Evolutionary conservation across 2,797 vertebrate species (phyloP), one percentile per base, ranked within the genome.

Genomic region (Darevskia nairensis): DNA sequence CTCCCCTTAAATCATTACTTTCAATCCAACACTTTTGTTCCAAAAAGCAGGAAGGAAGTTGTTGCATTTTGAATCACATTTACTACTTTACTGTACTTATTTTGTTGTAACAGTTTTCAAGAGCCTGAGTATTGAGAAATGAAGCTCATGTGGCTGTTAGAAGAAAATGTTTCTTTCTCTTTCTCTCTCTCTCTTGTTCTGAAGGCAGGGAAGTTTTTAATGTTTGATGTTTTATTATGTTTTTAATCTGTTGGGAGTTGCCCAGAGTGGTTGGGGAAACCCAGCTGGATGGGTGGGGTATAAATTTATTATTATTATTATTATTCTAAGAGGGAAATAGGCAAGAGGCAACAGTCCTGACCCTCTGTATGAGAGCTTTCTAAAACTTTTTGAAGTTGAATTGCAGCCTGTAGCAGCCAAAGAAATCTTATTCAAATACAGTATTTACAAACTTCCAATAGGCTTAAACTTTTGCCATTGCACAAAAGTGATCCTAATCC

Each of bases 41-140:
- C 32, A 32, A 77, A 79, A 76, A 55, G 4, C 85, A 29, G 87
- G 59, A 80, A 84, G 82, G 81, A 84, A 76, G 23, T 50, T 17
- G 29, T 76, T 81, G 61, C 0, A 21, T 41, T 93, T 79, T 91
- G 83, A 85, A 11, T 9, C 44, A 15, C 19, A 85, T 72, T 44
- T 44, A 29, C n/a, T 89, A 80, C 74, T 64, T 8, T 7, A 19
- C 35, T 35, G 35, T 35, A 35, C 23, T n/a, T 29, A 41, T 10
- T 68, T 29, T 77, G 21, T 29, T 78, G 39, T 21, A 78, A 50
- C 68, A 9, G 32, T 59, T 66, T 71, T 84, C 9, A 9, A 86
- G 59, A 46, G 44, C 61, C 8, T 29, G 1, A 46, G 86, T 9
- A 1, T n/a, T 5, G 85, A 82, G 50, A 79, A 86, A 5, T 0